A percentile compares a stretch with the other conserved stretches of the same genome.
Conservation (phyloP, 2,113 vertebrate genomes). For the Brachyistius frenatus region DNA sequence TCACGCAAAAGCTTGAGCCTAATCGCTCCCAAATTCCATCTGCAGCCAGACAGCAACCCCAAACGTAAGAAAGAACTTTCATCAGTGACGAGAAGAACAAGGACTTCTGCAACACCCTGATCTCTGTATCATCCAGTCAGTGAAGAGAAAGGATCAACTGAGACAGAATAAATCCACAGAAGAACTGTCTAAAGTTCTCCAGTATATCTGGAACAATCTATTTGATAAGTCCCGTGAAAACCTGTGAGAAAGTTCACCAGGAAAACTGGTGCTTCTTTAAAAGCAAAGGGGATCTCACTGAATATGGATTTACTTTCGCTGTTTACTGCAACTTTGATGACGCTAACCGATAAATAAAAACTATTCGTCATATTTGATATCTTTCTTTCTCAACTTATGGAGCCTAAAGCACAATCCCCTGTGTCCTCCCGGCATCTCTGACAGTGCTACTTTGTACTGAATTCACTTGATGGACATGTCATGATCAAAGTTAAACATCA, state of each 20-base stretch:
- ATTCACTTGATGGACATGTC: constrained; percentile 14
- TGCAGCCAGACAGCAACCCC: background rate
- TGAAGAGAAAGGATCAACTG: background rate
- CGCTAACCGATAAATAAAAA: too few species aligned
- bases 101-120: background rate
- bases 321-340: background rate
- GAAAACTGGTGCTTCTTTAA: background rate
- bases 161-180: background rate
- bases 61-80: background rate
- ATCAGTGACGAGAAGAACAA: background rate
- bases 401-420: background rate
- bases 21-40: background rate
- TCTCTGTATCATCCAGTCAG: background rate
- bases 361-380: background rate
- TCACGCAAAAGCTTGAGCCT: background rate
- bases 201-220: background rate
- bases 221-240: background rate
- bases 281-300: background rate
- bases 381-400: background rate
- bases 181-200: background rate
- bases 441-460: constrained; percentile 20
- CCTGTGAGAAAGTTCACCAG: background rate
- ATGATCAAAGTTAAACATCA: constrained; percentile 54
- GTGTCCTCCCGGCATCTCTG: constrained; percentile 2
- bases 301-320: background rate